Evolutionary conservation across 2,113 vertebrate species (phyloP), one percentile per base, ranked within the genome.

Genomic region (Antechinus stuartii): DNA sequence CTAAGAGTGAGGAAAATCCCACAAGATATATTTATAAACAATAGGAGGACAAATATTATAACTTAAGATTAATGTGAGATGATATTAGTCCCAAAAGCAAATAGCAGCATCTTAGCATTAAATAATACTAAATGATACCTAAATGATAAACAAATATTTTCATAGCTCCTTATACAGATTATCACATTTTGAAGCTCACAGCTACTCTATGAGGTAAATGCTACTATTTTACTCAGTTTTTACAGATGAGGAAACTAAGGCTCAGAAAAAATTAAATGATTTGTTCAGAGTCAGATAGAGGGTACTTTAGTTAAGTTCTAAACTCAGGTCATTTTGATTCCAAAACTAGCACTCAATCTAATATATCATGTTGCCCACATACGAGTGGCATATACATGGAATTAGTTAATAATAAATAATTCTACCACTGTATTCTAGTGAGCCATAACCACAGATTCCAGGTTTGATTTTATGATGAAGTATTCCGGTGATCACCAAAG

Each of bases 401-500:
- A 19, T 42, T 0, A 91, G 16, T 54, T 35, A 14, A 46, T 84
- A 91, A 95, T 1, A 95, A 55, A 96, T 49, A 56, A 50, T 90
- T 1, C 26, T 94, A 42, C 91, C 91, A 76, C 92, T 94, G 19
- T 46, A 55, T 94, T 46, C 89, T 92, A 93, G 30, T 93, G 54
- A 97, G 90, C 46, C 42, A 91, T 26, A 55, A 94, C 27, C 93
- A 93, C 91, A 53, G 7, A 55, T 26, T 94, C 93, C 91, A 90
- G n/a, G 76, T 96, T 93, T 96, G 90, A 24, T 97, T 97, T 94
- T 55, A 35, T n/a, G 53, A 92, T 94, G 95, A 97, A 97, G 54
- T 92, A 94, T 26, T 30, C 54, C 52, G 91, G 35, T 98, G 97
- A 97, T 91, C 92, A 97, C 94, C 96, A 97, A 97, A 94, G 68